These are phyloP conservation scores for Pipistrellus pygmaeus DNA, from an alignment of 2,797 vertebrate genomes.

Conservation along the genomic window DNA sequence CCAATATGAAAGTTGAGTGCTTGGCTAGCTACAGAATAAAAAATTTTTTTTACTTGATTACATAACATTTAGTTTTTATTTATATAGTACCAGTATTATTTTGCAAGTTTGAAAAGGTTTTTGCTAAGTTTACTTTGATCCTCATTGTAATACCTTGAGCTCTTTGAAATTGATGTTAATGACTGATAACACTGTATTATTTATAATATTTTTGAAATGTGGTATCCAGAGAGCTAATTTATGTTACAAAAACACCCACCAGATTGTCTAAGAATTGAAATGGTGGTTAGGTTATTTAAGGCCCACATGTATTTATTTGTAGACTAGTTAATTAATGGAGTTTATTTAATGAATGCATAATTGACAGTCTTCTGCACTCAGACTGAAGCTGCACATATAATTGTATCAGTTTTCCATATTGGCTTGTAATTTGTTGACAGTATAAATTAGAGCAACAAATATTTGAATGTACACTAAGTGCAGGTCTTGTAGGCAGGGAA, in stretches of 20 bases:
- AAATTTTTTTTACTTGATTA: slow-evolving; percentile 53
- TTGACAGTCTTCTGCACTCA: slow-evolving; percentile 53
- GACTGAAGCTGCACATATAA: slow-evolving; percentile 53
- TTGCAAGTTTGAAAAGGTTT: slow-evolving; percentile 49
- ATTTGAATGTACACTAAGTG: slow-evolving; percentile 20
- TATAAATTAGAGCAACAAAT: slow-evolving; percentile 59
- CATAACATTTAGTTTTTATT: slow-evolving; percentile 63
- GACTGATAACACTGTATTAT: slow-evolving; percentile 61
- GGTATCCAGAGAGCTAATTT: slow-evolving; percentile 62
- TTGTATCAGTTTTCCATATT: slow-evolving; percentile 63
- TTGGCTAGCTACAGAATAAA: slow-evolving; percentile 39
- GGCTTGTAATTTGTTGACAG: slow-evolving; percentile 43
- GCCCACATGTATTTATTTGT: slow-evolving; percentile 64
- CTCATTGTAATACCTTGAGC: slow-evolving; percentile 52
- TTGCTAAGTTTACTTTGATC: slow-evolving; percentile 55
- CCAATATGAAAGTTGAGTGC: slow-evolving; percentile 31
- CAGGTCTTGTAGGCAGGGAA: background rate
- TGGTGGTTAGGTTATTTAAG: slow-evolving; percentile 64
- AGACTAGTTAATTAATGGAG: slow-evolving; percentile 65
- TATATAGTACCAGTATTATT: slow-evolving; percentile 29
- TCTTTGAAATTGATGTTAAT: slow-evolving; percentile 69
- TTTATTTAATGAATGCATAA: slow-evolving; percentile 67
- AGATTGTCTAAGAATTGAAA: slow-evolving; percentile 62
- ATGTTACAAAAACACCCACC: slow-evolving; percentile 52
- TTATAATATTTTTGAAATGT: slow-evolving; percentile 73